These are phyloP conservation scores for Xenotilapia leptura DNA, from an alignment of 2,113 vertebrate species.

Conservation along the genomic window DNA sequence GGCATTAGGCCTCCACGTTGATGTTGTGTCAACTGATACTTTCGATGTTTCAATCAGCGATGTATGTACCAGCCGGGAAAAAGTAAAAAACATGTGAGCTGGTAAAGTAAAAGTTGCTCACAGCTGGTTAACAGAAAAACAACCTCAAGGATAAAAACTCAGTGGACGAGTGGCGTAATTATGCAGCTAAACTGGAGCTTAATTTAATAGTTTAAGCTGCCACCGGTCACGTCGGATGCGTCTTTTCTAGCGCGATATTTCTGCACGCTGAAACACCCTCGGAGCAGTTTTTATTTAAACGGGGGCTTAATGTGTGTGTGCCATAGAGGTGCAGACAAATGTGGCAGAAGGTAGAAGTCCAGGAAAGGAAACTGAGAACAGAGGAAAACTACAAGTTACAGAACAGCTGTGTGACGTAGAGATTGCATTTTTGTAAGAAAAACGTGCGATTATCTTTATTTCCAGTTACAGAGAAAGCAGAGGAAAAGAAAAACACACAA, in stretches of 20 bases:
- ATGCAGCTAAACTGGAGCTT: not conserved
- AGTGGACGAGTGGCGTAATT: not conserved
- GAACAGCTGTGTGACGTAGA: not conserved
- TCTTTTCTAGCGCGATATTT: not conserved
- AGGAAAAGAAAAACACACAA: not conserved
- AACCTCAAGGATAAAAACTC: not conserved
- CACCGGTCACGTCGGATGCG: not conserved
- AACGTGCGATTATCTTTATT: not conserved
- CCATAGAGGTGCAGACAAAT: not conserved
- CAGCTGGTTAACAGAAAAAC: not conserved
- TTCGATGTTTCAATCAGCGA: not conserved
- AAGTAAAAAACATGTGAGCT: not conserved
- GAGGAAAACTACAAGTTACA: not conserved
- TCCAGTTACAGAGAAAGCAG: not conserved
- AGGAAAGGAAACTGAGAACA: not conserved
- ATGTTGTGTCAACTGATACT: not conserved
- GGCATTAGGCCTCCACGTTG: not conserved
- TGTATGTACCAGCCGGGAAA: not conserved
- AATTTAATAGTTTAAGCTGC: not conserved
- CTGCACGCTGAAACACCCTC: not conserved
- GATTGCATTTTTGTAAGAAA: not conserved
- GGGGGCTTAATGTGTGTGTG: not conserved
- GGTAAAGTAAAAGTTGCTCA: rapidly evolving
- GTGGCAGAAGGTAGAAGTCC: not conserved
- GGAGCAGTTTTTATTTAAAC: not conserved